Conservation (phyloP, 2,888 invertebrate species). For the Mantis religiosa region DNA sequence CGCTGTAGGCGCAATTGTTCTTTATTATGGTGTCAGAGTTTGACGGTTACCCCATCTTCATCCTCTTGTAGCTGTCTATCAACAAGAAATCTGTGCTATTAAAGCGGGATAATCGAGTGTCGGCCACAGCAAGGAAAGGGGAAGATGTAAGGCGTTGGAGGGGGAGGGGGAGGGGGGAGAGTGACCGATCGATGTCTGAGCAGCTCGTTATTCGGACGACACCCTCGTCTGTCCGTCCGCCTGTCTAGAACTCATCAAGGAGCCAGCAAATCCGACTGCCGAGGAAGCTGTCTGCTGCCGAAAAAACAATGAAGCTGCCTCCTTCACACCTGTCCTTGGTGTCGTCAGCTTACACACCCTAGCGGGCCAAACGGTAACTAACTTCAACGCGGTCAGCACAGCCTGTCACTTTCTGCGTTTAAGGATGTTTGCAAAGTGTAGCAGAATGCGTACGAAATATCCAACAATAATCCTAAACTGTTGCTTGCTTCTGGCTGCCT, state of each 20-base stretch:
- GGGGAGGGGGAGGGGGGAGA: slow-evolving; percentile 34
- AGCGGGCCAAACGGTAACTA: neutral
- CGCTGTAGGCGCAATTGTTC: neutral
- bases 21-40: neutral
- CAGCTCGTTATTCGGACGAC: slow-evolving; percentile 46
- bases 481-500: too few relatives aligned
- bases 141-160: slow-evolving; percentile 32
- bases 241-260: slow-evolving; percentile 7
- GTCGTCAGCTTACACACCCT: neutral
- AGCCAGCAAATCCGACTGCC: neutral
- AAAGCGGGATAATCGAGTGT: neutral
- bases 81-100: neutral
- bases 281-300: neutral
- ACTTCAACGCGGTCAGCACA: neutral
- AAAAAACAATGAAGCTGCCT: neutral
- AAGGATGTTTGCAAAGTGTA: too few relatives aligned
- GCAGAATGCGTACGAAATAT: too few relatives aligned
- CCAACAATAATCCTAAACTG: too few relatives aligned
- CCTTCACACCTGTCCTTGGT: neutral
- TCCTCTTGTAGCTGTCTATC: neutral
- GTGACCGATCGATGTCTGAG: slow-evolving; percentile 41
- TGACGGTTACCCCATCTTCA: neutral
- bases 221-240: slow-evolving; percentile 37
- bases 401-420: too few relatives aligned
- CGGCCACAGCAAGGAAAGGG: slow-evolving; percentile 24